Evolutionary conservation across 2,797 vertebrate genomes (phyloP).

Genomic region (Helarctos malayanus): DNA sequence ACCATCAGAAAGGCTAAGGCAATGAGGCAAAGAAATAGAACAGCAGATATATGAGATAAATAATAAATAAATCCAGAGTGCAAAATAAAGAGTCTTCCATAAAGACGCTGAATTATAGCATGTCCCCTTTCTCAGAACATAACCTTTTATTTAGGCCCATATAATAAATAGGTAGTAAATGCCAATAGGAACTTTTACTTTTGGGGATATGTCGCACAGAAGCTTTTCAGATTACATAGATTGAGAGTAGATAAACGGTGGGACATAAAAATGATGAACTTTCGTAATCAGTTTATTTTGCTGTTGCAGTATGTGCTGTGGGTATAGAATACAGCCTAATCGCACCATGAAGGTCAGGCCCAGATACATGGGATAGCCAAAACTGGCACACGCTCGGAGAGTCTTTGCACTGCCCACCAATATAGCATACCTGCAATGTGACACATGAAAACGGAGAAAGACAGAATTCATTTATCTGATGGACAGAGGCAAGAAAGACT

Average conservation of each 20-base stretch:
- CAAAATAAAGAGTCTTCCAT: not conserved
- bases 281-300: not conserved
- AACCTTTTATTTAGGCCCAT: constrained; percentile 32
- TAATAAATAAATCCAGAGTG: not conserved
- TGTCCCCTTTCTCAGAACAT: not conserved
- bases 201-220: not conserved
- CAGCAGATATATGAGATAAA: not conserved
- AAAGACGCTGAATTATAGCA: constrained; percentile 19
- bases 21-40: not conserved
- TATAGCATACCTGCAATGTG: not conserved
- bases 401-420: not conserved
- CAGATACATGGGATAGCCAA: not conserved
- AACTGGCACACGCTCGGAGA: not conserved
- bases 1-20: not conserved
- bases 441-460: not conserved
- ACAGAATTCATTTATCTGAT: not conserved
- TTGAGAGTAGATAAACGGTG: not conserved
- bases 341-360: not conserved
- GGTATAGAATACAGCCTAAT: not conserved
- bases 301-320: not conserved
- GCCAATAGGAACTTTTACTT: not conserved
- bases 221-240: not conserved
- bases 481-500: not conserved
- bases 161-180: not conserved
- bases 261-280: not conserved